Percentiles rank a stretch among this genome's conserved stretches.
These are phyloP conservation scores for Drosophila ezoana DNA, from an alignment of 2,888 invertebrate genomes.

Conservation along the genomic window DNA sequence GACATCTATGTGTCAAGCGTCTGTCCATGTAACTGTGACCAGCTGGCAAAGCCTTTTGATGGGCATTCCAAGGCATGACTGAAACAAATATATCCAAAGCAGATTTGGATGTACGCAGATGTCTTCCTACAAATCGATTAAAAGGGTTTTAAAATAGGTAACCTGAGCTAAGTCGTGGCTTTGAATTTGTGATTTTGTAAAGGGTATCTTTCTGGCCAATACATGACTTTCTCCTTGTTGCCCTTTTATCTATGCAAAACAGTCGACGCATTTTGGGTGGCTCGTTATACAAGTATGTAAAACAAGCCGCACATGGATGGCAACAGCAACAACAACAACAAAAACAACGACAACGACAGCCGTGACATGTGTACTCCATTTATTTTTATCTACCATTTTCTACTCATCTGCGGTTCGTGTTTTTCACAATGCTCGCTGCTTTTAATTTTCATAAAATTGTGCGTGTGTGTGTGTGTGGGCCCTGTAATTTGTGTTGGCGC, in stretches of 20 bases:
- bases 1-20: slow-evolving; percentile 63
- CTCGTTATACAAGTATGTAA: slow-evolving; percentile 31
- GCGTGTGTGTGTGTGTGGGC: slow-evolving; percentile 4
- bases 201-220: slow-evolving; percentile 6
- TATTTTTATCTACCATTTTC: slow-evolving; percentile 36
- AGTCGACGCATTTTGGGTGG: slow-evolving; percentile 16
- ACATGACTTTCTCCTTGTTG: background rate
- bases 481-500: no score
- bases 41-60: background rate
- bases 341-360: background rate
- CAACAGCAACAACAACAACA: slow-evolving; percentile 1
- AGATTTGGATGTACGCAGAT: no score
- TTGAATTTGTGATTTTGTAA: no score
- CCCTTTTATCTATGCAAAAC: background rate
- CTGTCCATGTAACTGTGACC: slow-evolving; percentile 4
- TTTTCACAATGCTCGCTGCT: slow-evolving; percentile 2
- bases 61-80: background rate
- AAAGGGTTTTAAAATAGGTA: no score
- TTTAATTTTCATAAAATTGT: slow-evolving; percentile 58
- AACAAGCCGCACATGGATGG: slow-evolving; percentile 19
- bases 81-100: no score
- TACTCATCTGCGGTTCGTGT: slow-evolving; percentile 6
- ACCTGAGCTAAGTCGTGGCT: no score
- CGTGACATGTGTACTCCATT: slow-evolving; percentile 37
- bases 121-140: no score